phyloP scores from a whole-genome alignment of 2,113 vertebrate species.

The Takifugu bimaculatus region DNA sequence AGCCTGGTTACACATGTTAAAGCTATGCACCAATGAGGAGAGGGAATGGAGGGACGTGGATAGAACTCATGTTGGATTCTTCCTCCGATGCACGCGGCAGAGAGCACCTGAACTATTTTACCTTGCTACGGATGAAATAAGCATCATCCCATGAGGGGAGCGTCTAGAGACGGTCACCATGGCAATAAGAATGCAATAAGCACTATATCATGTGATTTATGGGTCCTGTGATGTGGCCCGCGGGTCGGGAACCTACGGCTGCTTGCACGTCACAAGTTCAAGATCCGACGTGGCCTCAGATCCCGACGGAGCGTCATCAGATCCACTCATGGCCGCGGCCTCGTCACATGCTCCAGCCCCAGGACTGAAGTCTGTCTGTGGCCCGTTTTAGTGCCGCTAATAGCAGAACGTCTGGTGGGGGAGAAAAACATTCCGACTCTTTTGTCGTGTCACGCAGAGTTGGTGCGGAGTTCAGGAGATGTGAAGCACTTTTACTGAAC shows the following conservation, averaged over 20 bases:
- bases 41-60: constrained; percentile 4
- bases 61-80: neutral
- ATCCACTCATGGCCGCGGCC: constrained; percentile 2
- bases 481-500: neutral
- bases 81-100: constrained; percentile 2
- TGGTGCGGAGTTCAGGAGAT: constrained; percentile 12
- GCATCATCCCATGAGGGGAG: constrained; percentile 27
- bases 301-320: constrained; percentile 33
- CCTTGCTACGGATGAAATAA: constrained; percentile 11
- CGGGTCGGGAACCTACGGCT: constrained; percentile 16
- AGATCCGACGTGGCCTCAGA: constrained; percentile 6
- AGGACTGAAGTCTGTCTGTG: constrained; percentile 17
- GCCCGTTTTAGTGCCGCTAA: constrained; percentile 19
- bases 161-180: constrained; percentile 18
- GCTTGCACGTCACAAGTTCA: constrained; percentile 46
- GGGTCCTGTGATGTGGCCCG: constrained; percentile 58
- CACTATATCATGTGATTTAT: constrained; percentile 51
- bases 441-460: neutral
- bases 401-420: constrained; percentile 5
- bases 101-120: neutral
- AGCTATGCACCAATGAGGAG: constrained; percentile 13
- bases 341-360: constrained; percentile 55
- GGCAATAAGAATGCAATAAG: constrained; percentile 24
- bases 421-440: constrained; percentile 5
- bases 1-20: constrained; percentile 33